phyloP scores from a whole-genome alignment of 2,888 invertebrate genomes.

The Orthosia gothica region DNA sequence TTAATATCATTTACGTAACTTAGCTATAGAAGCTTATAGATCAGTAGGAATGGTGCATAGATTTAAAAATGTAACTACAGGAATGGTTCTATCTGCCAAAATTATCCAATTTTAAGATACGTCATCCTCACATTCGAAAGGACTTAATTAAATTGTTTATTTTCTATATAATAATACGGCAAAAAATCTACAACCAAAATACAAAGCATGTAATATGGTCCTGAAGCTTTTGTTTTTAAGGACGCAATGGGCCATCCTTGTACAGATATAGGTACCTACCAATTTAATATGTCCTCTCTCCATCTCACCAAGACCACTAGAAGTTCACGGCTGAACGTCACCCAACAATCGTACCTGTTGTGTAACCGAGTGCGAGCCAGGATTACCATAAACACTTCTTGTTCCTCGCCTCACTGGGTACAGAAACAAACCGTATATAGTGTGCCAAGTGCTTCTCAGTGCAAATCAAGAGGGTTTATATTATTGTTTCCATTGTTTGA shows the following conservation, averaged over 20 bases:
- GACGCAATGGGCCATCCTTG: not conserved
- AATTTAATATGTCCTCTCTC: not conserved
- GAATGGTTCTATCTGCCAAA: not conserved
- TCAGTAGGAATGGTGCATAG: too few relatives aligned
- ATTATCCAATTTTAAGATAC: not conserved
- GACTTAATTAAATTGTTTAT: too few relatives aligned
- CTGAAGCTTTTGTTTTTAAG: not conserved
- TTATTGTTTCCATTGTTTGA: constrained; percentile 18
- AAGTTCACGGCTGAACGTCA: constrained; percentile 28
- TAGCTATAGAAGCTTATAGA: not conserved
- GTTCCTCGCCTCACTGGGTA: constrained; percentile 45
- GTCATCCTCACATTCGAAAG: not conserved
- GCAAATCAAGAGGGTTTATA: constrained; percentile 26
- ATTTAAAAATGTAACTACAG: too few relatives aligned
- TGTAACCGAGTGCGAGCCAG: constrained; percentile 43
- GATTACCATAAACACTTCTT: constrained; percentile 63
- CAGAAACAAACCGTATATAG: constrained; percentile 30
- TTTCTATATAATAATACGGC: too few relatives aligned
- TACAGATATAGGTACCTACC: not conserved
- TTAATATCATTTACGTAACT: not conserved
- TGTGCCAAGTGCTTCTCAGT: constrained; percentile 19
- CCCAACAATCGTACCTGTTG: constrained; percentile 57
- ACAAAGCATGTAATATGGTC: too few relatives aligned
- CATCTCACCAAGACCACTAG: not conserved
- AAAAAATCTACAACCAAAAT: too few relatives aligned